Conservation (phyloP, 2,888 invertebrate species). For the Nipponacmea schrenckii region DNA sequence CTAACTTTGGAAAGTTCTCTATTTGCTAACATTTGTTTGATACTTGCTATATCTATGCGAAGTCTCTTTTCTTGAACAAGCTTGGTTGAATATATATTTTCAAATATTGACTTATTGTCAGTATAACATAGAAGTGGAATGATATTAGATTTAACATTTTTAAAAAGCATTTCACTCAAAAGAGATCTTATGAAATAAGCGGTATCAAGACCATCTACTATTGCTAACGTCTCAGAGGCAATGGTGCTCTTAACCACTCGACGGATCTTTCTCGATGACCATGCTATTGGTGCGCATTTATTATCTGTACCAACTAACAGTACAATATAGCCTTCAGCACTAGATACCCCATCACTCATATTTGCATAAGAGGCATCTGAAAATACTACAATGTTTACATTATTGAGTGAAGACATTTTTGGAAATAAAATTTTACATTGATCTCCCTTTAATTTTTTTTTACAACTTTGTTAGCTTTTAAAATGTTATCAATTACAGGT, state of each 20-base stretch:
- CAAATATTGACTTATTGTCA: too few species aligned
- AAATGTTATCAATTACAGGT: slow-evolving; percentile 12
- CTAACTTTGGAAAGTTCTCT: slow-evolving; percentile 8
- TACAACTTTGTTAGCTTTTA: slow-evolving; percentile 21
- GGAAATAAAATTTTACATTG: slow-evolving; percentile 22
- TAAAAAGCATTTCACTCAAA: slow-evolving; percentile 26
- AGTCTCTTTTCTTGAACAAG: too few species aligned
- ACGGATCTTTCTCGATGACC: too few species aligned
- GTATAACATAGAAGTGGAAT: too few species aligned
- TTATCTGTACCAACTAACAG: too few species aligned
- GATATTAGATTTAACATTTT: too few species aligned
- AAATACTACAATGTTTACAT: too few species aligned
- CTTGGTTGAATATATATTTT: too few species aligned
- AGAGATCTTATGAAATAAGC: slow-evolving; percentile 27
- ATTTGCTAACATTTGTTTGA: too few species aligned
- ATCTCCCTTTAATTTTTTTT: slow-evolving; percentile 24
- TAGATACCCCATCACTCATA: too few species aligned
- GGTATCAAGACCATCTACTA: slow-evolving; percentile 29
- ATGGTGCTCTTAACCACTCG: slow-evolving; percentile 33
- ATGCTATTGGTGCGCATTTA: slow-evolving; percentile 26
- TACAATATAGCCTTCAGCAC: too few species aligned
- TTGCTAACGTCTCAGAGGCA: slow-evolving; percentile 34
- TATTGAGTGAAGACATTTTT: slow-evolving; percentile 18
- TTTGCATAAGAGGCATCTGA: slow-evolving; percentile 22
- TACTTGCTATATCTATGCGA: too few species aligned